A percentile compares a stretch with the other conserved stretches of the same genome.
These are phyloP conservation scores for Trinectes maculatus DNA, from an alignment of 2,113 vertebrate species.

Conservation along the genomic window DNA sequence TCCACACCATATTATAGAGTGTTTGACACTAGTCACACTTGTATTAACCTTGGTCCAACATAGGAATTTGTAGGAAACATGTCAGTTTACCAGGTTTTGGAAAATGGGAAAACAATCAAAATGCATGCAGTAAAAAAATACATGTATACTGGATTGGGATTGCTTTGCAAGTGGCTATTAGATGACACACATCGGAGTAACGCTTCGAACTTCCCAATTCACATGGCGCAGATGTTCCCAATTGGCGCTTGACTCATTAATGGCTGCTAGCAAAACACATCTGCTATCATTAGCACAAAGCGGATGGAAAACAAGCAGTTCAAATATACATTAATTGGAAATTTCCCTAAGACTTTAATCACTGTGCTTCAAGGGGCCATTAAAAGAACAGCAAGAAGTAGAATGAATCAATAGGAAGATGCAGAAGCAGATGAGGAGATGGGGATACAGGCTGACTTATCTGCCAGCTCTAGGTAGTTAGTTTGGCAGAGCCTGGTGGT, in stretches of 20 bases:
- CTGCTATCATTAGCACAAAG: constrained; percentile 59
- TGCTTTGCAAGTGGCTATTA: constrained; percentile 43
- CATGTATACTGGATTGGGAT: not conserved
- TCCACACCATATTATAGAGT: constrained; percentile 15
- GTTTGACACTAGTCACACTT: constrained; percentile 14
- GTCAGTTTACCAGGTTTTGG: no score
- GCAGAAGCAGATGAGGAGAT: constrained; percentile 19
- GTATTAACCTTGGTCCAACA: not conserved
- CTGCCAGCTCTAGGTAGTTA: constrained; percentile 10
- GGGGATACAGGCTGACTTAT: not conserved
- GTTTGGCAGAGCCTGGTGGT: constrained; percentile 4
- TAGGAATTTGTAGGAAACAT: not conserved
- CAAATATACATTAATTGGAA: constrained; percentile 57
- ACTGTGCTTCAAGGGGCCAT: constrained; percentile 40
- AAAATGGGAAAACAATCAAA: not conserved
- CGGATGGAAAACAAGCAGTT: constrained; percentile 54
- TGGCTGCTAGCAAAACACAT: constrained; percentile 61
- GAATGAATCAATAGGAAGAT: constrained; percentile 55
- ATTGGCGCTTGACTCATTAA: constrained; percentile 68
- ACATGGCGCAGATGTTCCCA: constrained; percentile 64
- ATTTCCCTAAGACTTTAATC: constrained; percentile 54
- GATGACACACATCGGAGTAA: constrained; percentile 37
- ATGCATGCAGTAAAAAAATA: not conserved
- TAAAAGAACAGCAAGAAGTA: constrained; percentile 39
- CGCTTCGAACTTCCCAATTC: constrained; percentile 27